A percentile compares a stretch with the other conserved stretches of the same genome.
Conservation (phyloP, 2,888 invertebrate genomes). For the Dasysyrphus albostriatus region DNA sequence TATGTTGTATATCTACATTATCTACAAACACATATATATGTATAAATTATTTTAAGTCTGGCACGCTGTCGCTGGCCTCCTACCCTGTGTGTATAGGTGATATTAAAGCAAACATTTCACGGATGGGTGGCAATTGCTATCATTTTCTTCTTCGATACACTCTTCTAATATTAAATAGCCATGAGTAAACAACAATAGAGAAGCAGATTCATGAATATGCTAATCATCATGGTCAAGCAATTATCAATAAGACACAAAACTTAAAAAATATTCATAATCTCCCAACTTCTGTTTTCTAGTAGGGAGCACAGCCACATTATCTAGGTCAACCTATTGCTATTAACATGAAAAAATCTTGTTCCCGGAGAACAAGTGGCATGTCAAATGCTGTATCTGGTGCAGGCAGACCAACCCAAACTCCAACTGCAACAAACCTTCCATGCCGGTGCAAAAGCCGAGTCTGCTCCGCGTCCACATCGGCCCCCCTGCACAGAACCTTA, state of each 20-base stretch:
- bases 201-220: conserved; percentile 3
- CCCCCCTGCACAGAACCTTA: conserved; percentile 63
- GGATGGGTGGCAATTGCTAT: conserved; percentile 53
- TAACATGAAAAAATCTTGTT: conserved; percentile 51
- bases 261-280: conserved; percentile 3
- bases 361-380: conserved; percentile 54
- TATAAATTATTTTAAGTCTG: conserved; percentile 6
- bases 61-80: neutral
- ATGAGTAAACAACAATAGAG: neutral
- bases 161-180: neutral
- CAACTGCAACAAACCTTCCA: conserved; percentile 22
- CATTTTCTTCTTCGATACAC: conserved; percentile 25
- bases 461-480: neutral
- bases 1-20: neutral
- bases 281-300: neutral
- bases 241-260: conserved; percentile 12
- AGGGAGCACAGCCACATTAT: conserved; percentile 46
- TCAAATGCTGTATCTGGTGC: conserved; percentile 15
- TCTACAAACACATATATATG: neutral
- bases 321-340: conserved; percentile 57
- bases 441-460: conserved; percentile 37
- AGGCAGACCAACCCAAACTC: conserved; percentile 19
- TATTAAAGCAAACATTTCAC: conserved; percentile 59
- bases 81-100: conserved; percentile 21
- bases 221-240: conserved; percentile 27